Evolutionary conservation across 2,888 invertebrate genomes (phyloP).

Genomic region (Coelopa pilipes): DNA sequence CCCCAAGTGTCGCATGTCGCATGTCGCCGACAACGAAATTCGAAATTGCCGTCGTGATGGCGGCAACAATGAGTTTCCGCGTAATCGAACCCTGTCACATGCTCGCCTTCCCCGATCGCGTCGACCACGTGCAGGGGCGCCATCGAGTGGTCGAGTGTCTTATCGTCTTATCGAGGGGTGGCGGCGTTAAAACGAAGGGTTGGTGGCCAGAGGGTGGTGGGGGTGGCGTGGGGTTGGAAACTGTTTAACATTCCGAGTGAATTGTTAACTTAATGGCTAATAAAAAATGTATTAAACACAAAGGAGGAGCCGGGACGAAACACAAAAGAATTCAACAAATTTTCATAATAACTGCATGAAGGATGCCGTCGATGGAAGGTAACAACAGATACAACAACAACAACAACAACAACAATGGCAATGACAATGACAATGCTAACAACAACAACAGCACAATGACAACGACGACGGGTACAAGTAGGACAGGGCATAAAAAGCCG

Average conservation of each 20-base stretch:
- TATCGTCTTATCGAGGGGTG: no score
- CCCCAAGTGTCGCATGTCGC: no score
- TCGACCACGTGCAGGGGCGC: no score
- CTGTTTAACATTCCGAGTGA: constrained; percentile 34
- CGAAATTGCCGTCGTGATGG: no score
- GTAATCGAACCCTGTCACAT: no score
- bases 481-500: no score
- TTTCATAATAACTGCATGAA: constrained; percentile 32
- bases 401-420: constrained; percentile 35
- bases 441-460: constrained; percentile 31
- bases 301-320: constrained; percentile 1
- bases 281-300: constrained; percentile 35
- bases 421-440: constrained; percentile 38
- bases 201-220: not conserved
- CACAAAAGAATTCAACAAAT: constrained; percentile 31
- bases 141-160: no score
- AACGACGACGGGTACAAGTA: no score
- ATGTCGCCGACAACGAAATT: no score
- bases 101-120: no score
- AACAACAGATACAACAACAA: constrained; percentile 32
- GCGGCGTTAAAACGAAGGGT: no score
- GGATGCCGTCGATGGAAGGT: constrained; percentile 9
- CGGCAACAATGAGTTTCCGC: no score
- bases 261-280: constrained; percentile 37
- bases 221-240: not conserved